Evolutionary conservation across 2,113 vertebrate species (phyloP).

Genomic region (Seriola quinqueradiata): DNA sequence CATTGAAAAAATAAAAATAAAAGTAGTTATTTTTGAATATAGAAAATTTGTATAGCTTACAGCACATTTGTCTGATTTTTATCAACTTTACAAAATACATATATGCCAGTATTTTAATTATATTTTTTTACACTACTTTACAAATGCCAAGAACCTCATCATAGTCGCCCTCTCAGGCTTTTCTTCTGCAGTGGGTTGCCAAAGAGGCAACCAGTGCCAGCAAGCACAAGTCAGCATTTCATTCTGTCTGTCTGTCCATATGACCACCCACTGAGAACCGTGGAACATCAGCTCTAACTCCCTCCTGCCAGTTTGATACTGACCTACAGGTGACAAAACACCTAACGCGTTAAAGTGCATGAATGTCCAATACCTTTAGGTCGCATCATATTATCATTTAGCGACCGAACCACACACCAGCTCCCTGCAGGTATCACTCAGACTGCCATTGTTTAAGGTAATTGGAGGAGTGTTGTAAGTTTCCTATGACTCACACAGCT

Average conservation of each 20-base stretch:
- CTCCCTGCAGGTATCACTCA: slow-evolving; percentile 60
- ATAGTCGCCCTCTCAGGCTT: slow-evolving; percentile 7
- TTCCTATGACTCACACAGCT: slow-evolving; percentile 83
- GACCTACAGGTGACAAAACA: slow-evolving; percentile 69
- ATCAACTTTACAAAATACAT: neutral
- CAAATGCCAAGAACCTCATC: slow-evolving; percentile 21
- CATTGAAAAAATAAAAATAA: neutral
- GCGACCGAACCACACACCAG: slow-evolving; percentile 44
- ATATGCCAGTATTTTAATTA: neutral
- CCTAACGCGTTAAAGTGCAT: slow-evolving; percentile 58
- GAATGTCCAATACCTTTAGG: slow-evolving; percentile 48
- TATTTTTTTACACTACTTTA: neutral
- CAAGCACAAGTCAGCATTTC: slow-evolving; percentile 32
- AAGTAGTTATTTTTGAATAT: neutral
- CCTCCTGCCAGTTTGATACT: slow-evolving; percentile 31
- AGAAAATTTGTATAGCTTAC: neutral
- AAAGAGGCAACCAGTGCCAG: slow-evolving; percentile 40
- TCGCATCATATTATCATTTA: slow-evolving; percentile 51
- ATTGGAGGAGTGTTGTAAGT: slow-evolving; percentile 81
- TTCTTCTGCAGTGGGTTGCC: slow-evolving; percentile 43
- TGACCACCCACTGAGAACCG: slow-evolving; percentile 79
- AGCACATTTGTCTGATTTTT: neutral
- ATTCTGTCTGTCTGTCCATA: slow-evolving; percentile 22
- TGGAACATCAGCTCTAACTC: slow-evolving; percentile 17
- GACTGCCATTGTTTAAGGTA: slow-evolving; percentile 74